Evolutionary conservation across 2,113 vertebrate species (phyloP).

Genomic region (Ptychochromis oligacanthus): DNA sequence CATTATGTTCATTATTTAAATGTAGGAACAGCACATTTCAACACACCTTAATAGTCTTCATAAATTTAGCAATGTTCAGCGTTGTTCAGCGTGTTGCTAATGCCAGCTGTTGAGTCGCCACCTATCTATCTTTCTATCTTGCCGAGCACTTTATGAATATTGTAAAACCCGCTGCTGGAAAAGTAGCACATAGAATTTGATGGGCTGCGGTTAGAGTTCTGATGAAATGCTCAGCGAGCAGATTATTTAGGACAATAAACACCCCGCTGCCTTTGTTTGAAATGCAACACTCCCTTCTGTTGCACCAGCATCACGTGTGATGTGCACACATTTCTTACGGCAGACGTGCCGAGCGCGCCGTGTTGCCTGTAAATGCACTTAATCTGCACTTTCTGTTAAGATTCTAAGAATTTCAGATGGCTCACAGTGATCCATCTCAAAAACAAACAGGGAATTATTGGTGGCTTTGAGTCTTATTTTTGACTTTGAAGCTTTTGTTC

Average conservation of each 20-base stretch:
- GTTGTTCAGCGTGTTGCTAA: background rate
- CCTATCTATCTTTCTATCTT: background rate
- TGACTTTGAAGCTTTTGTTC: constrained; percentile 16
- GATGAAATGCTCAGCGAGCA: constrained; percentile 40
- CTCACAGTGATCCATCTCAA: background rate
- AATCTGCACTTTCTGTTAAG: constrained; percentile 34
- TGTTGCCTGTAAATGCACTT: constrained; percentile 31
- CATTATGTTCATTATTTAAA: background rate
- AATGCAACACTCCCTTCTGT: constrained; percentile 34
- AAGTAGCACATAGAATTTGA: constrained; percentile 4
- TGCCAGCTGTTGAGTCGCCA: constrained; percentile 10
- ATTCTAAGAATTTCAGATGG: background rate
- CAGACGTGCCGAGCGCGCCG: background rate
- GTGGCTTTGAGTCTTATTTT: background rate
- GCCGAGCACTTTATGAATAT: constrained; percentile 1
- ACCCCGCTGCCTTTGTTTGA: constrained; percentile 33
- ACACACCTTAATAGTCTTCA: background rate
- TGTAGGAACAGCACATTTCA: background rate
- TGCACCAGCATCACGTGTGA: constrained; percentile 14
- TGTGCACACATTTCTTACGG: background rate
- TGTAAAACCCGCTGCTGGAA: constrained; percentile 11
- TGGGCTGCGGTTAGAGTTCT: constrained; percentile 8
- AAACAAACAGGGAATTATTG: constrained; percentile 21
- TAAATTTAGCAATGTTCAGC: background rate
- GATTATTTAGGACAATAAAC: constrained; percentile 48